Evolutionary conservation across 30 jellyfish, hydroid and myxozoan species (phyloP).

Genomic region (Pseudorhiza aurosa): DNA sequence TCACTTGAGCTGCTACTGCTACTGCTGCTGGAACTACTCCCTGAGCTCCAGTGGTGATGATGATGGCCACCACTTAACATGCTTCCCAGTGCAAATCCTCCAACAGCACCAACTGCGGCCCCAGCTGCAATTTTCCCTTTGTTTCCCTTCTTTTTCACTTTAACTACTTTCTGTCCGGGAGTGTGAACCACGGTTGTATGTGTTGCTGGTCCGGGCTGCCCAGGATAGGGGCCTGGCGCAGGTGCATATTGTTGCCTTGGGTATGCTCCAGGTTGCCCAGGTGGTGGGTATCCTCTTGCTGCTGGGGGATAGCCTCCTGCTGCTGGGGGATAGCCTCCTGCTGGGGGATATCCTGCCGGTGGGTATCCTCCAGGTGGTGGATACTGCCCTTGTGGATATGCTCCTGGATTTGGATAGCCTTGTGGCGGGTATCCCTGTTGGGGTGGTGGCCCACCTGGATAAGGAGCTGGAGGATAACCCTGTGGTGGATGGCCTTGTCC

Average conservation of each 20-base stretch:
- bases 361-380: slow-evolving; percentile 48
- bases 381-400: slow-evolving; percentile 23
- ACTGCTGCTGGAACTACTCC: slow-evolving; percentile 49
- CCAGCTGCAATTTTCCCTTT: slow-evolving; percentile 75
- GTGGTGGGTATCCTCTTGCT: slow-evolving; percentile 30
- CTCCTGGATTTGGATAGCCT: slow-evolving; percentile 45
- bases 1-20: slow-evolving; percentile 69
- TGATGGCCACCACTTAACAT: slow-evolving; percentile 69
- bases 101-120: slow-evolving; percentile 75
- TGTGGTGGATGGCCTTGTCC: slow-evolving; percentile 43
- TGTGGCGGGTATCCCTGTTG: slow-evolving; percentile 63
- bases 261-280: slow-evolving; percentile 54
- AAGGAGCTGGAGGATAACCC: slow-evolving; percentile 37
- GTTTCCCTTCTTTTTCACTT: slow-evolving; percentile 45
- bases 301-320: slow-evolving; percentile 23
- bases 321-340: slow-evolving; percentile 23
- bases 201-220: slow-evolving; percentile 59
- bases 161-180: slow-evolving; percentile 34
- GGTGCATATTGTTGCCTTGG: slow-evolving; percentile 44
- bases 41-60: slow-evolving; percentile 20
- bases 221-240: slow-evolving; percentile 43
- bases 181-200: slow-evolving; percentile 70
- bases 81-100: slow-evolving; percentile 70
- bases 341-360: slow-evolving; percentile 34
- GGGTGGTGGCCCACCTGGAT: no score